Conservation (phyloP, 1,140 invertebrate genomes). For the Bombyx mori region DNA sequence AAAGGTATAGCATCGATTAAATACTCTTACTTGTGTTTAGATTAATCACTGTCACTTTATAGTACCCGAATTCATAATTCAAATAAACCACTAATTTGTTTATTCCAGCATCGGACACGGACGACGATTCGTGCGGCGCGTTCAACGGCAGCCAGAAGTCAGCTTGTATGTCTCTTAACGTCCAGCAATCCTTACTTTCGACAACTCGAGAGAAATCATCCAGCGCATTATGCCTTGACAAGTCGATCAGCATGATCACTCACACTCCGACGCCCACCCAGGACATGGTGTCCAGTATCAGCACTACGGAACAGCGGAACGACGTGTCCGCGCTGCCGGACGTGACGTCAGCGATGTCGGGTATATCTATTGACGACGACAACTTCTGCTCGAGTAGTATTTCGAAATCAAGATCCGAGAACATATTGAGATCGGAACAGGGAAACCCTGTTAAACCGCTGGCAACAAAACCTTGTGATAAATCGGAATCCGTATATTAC, state of each 20-base stretch:
- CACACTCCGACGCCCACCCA: slow-evolving; percentile 68
- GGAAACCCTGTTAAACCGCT: slow-evolving; percentile 46
- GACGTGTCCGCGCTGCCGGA: slow-evolving; percentile 62
- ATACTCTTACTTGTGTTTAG: no score
- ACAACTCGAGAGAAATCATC: slow-evolving; percentile 61
- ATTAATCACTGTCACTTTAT: no score
- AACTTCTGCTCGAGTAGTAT: slow-evolving; percentile 60
- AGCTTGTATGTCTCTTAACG: slow-evolving; percentile 57
- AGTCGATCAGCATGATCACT: slow-evolving; percentile 58
- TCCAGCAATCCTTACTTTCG: slow-evolving; percentile 58
- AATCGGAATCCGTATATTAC: slow-evolving; percentile 66
- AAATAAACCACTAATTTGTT: no score
- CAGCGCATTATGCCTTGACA: slow-evolving; percentile 61
- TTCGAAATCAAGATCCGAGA: slow-evolving; percentile 65
- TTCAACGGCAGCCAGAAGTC: slow-evolving; percentile 67
- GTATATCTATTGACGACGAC: slow-evolving; percentile 67
- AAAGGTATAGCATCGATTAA: background rate
- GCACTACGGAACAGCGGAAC: slow-evolving; percentile 63
- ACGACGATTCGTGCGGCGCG: slow-evolving; percentile 62
- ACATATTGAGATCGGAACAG: slow-evolving; percentile 63
- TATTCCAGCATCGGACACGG: slow-evolving; percentile 57
- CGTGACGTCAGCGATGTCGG: slow-evolving; percentile 62
- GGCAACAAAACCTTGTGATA: slow-evolving; percentile 41
- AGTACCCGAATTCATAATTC: no score
- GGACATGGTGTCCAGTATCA: slow-evolving; percentile 70